phyloP scores from a whole-genome alignment of 2,888 invertebrate genomes.

The Drosophila austrosaltans region DNA sequence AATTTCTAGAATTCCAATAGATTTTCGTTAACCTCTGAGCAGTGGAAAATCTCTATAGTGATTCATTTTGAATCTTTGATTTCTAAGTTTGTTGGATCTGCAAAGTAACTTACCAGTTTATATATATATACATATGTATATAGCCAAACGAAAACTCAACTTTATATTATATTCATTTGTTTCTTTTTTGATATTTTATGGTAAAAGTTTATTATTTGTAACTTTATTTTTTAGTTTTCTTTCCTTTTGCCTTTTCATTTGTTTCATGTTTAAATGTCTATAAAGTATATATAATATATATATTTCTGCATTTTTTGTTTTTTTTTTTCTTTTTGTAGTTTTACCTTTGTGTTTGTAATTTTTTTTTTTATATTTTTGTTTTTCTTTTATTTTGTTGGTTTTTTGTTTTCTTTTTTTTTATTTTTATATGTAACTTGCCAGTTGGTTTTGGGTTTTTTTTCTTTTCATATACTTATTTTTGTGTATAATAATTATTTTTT shows the following conservation, averaged over 20 bases:
- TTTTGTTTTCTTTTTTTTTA: constrained; percentile 38
- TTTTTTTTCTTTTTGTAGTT: constrained; percentile 49
- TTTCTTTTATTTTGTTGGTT: constrained; percentile 29
- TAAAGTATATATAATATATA: constrained; percentile 78
- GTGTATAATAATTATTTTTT: constrained; percentile 76
- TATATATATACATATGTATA: neutral
- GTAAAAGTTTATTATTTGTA: constrained; percentile 79
- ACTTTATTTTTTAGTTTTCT: constrained; percentile 77
- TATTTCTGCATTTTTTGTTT: constrained; percentile 69
- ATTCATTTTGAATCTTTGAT: too few species aligned
- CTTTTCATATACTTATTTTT: constrained; percentile 51
- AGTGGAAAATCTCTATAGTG: too few species aligned
- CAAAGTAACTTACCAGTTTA: too few species aligned
- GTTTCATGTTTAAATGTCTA: constrained; percentile 77
- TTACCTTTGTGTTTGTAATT: constrained; percentile 49
- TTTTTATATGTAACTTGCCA: constrained; percentile 65
- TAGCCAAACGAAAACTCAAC: neutral
- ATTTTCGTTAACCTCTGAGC: too few species aligned
- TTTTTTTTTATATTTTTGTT: constrained; percentile 13
- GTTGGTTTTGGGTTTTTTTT: constrained; percentile 49
- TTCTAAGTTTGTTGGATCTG: too few species aligned
- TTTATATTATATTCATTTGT: constrained; percentile 1
- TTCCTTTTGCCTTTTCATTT: constrained; percentile 61
- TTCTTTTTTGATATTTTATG: constrained; percentile 56
- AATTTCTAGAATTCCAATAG: too few species aligned